Base-by-base conservation (phyloP, 2,113 vertebrate genomes). In the Tachysurus vachellii region DNA sequence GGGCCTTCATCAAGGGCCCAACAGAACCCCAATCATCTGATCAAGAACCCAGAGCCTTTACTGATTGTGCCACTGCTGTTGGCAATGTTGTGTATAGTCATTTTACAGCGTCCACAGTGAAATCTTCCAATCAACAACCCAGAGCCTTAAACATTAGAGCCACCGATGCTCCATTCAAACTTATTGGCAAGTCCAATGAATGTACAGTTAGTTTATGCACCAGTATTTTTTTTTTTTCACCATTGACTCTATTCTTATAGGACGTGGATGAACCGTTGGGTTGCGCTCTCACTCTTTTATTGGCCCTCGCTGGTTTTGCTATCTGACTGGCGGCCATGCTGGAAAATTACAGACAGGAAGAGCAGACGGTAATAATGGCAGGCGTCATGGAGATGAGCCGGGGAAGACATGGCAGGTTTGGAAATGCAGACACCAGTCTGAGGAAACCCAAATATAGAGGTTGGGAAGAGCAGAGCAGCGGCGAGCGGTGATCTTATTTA, bases 271-370 rank as follows among this genome's bases (percentile, higher is more conserved):
- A 4, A 6, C 4, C 1, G 5, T 75, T 1, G 21, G 47, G 42
- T 75, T 42, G 17, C 21, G 36, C 31, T 17, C 42, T 75, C 44
- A 53, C 44, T 3, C 73, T 76, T 64, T 82, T 62, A 82, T 28
- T 83, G 4, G 5, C 62, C 16, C 44, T 64, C 14, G 47, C 50
- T 70, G 28, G 79, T 73, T 88, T 66, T 83, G 84, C 86, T 86
- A 89, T 26, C 86, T 84, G 68, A 80, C 68, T 62, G 86, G 80
- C 59, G 56, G 66, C 86, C 84, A 84, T 87, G 56, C 84, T 66
- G 82, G 73, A 80, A 90, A 90, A 90, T 89, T 88, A 90, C 90
- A 89, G 84, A 84, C 86, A 79, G 79, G 88, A 66, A 81, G 81
- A 91, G 85, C 66, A 83, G 76, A 89, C 86, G 61, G 59, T 88